A percentile compares a stretch with the other conserved stretches of the same genome.
Evolutionary conservation across 1,140 invertebrate genomes (phyloP).

Genomic region (Meloidogyne floridensis): DNA sequence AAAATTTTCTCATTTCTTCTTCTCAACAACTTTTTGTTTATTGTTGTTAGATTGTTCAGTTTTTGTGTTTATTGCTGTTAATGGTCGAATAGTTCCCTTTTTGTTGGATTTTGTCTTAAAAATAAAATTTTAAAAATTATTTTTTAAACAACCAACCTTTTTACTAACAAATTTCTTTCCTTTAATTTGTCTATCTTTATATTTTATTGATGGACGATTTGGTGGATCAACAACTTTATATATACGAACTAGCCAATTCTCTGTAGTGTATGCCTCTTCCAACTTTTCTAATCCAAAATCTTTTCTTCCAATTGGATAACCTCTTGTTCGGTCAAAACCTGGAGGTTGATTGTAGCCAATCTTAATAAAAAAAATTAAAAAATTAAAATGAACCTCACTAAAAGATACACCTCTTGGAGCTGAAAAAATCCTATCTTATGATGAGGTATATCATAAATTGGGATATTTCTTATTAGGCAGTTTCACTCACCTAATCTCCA

Average conservation of each 20-base stretch:
- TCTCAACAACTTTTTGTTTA: slow-evolving; percentile 10
- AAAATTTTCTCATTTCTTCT: background rate
- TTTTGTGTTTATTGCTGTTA: background rate
- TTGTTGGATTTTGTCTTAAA: slow-evolving; percentile 21
- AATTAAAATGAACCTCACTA: background rate
- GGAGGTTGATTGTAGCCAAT: slow-evolving; percentile 78
- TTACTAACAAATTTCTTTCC: slow-evolving; percentile 31
- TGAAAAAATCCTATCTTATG: too few species aligned
- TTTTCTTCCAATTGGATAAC: slow-evolving; percentile 92
- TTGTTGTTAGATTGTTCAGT: background rate
- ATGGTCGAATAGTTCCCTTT: background rate
- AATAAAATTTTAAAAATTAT: slow-evolving; percentile 18
- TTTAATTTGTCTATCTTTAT: slow-evolving; percentile 52
- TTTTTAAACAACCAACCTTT: slow-evolving; percentile 36
- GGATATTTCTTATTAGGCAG: too few species aligned
- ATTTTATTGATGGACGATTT: slow-evolving; percentile 65
- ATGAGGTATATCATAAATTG: too few species aligned
- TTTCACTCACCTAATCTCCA: too few species aligned
- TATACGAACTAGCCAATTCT: slow-evolving; percentile 97
- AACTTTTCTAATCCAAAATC: slow-evolving; percentile 91
- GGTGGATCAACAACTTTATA: slow-evolving; percentile 74
- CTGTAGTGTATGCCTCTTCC: slow-evolving; percentile 95
- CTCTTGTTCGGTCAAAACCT: slow-evolving; percentile 90
- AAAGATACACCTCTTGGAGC: too few species aligned
- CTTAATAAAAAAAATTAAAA: slow-evolving; percentile 63